Evolutionary conservation across 2,113 vertebrate species (phyloP).

Genomic region (Pterophyllum scalare): DNA sequence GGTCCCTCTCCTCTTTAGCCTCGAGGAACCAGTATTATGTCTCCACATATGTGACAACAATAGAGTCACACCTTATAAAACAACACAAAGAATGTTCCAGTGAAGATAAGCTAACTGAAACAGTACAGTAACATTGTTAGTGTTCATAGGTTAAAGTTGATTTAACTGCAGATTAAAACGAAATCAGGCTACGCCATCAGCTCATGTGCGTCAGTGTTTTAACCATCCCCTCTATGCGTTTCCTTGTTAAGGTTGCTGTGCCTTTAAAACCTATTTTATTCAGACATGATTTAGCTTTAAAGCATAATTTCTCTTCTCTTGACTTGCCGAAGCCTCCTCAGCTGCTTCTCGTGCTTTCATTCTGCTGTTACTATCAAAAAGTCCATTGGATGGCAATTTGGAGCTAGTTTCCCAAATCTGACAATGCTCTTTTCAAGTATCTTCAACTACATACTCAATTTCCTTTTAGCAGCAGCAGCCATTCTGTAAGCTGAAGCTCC

Average conservation of each 20-base stretch:
- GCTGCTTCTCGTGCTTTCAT: neutral
- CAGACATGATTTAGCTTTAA: neutral
- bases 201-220: neutral
- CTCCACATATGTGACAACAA: neutral
- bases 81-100: too few species aligned
- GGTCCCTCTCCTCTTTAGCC: too few species aligned
- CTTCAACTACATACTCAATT: neutral
- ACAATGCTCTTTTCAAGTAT: neutral
- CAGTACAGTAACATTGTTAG: neutral
- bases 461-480: neutral
- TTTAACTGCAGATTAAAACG: neutral
- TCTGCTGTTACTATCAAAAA: rapidly evolving
- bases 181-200: neutral
- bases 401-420: constrained; percentile 15
- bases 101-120: too few species aligned
- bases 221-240: neutral
- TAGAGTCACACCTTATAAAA: too few species aligned
- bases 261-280: neutral
- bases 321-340: neutral
- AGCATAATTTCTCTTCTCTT: neutral
- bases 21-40: too few species aligned
- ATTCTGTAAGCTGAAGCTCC: neutral
- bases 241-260: neutral
- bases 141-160: neutral
- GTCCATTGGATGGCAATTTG: constrained; percentile 50